These are phyloP conservation scores for Pediacus dermestoides DNA, from an alignment of 2,888 invertebrate genomes.

Conservation along the genomic window DNA sequence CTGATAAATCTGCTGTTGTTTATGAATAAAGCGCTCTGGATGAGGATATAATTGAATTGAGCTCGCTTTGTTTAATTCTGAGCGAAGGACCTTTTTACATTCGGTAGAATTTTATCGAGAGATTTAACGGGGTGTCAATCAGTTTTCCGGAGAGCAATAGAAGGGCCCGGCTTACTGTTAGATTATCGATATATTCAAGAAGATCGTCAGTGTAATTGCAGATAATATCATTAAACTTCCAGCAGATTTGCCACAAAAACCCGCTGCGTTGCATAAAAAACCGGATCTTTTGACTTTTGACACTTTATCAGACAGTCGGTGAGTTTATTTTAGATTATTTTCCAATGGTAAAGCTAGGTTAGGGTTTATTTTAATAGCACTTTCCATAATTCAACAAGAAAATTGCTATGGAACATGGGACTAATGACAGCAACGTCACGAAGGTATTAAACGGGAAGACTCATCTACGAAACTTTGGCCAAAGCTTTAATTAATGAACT, in stretches of 20 bases:
- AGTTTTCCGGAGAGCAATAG: constrained; percentile 1
- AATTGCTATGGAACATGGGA: constrained; percentile 1
- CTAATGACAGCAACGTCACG: constrained; percentile 1
- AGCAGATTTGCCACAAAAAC: neutral
- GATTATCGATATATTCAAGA: neutral
- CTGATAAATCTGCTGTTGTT: too few species aligned
- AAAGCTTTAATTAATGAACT: constrained; percentile 1
- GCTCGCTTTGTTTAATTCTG: too few species aligned
- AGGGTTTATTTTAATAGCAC: constrained; percentile 1
- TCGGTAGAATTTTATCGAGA: too few species aligned
- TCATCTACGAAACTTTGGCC: constrained; percentile 1
- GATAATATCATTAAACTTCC: constrained; percentile 2
- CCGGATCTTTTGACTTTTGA: neutral
- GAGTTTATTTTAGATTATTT: neutral
- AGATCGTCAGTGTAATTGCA: neutral
- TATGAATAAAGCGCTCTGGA: too few species aligned
- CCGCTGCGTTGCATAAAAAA: neutral
- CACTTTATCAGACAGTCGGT: neutral
- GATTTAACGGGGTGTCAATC: constrained; percentile 3
- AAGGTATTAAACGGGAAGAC: neutral
- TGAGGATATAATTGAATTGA: too few species aligned
- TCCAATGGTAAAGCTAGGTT: too few species aligned
- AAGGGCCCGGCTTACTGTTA: constrained; percentile 2
- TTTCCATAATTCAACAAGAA: constrained; percentile 2
- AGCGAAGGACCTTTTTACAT: too few species aligned